Evolutionary conservation across 2,113 vertebrate genomes (phyloP), one percentile per base, ranked within the genome.

Genomic region (Hypanus sabinus): DNA sequence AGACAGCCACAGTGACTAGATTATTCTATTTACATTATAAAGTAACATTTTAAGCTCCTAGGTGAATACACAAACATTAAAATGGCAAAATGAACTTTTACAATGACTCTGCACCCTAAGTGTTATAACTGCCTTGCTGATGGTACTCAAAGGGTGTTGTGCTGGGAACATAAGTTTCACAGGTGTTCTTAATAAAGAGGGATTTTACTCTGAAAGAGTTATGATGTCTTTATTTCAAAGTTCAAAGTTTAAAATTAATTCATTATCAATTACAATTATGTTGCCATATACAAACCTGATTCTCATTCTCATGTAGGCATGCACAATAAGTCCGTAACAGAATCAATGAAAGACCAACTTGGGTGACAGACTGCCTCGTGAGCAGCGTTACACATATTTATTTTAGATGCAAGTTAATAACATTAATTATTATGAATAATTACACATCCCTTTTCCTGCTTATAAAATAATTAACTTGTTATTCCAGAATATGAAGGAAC

Each of bases 401-500:
- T 90, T 90, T 65, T 65, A 62, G 20, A 16, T 18, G 46, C 33
- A 83, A 85, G 85, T 46, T 70, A 5, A 7, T 68, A 92, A 57
- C 94, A 94, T 94, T 95, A 96, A 95, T 95, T 95, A 94, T 93
- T 38, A 94, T 94, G 95, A 95, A 95, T 94, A 96, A 94, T 60
- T 81, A 95, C 24, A 94, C 94, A 95, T 3, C 14, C 95, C 75
- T 70, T 18, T 95, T 93, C 94, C 81, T 87, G 70, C 76, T 95
- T 62, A 10, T 36, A 65, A 95, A 96, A 94, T n/a, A 95, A 95
- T 91, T 33, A 92, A 94, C 94, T 57, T 94, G 77, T 88, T 90
- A 36, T 68, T 71, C 94, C 5, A 65, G 90, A 94, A 95, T 95
- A 95, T 24, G 94, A 95, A 94, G 94, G 36, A 95, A 96, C 65